phyloP scores from a whole-genome alignment of 2,888 invertebrate species.

The Pachycephus smyrnensis region DNA sequence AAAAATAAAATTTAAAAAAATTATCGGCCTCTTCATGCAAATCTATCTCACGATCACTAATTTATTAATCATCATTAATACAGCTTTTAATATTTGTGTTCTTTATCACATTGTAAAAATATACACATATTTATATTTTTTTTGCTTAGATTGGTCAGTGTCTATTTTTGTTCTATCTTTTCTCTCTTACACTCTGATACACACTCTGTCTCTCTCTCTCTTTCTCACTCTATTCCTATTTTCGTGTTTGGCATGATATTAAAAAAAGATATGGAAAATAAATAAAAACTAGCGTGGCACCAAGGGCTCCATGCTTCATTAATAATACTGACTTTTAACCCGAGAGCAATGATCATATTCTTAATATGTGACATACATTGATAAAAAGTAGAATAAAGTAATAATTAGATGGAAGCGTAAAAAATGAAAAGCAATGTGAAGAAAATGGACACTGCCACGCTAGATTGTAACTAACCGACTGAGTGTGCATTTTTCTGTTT shows the following conservation, averaged over 20 bases:
- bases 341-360: not conserved
- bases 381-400: not conserved
- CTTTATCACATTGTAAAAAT: not conserved
- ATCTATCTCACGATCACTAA: not conserved
- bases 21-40: not conserved
- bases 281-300: not conserved
- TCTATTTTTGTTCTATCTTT: slow-evolving; percentile 44
- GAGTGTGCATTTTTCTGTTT: slow-evolving; percentile 63
- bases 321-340: not conserved
- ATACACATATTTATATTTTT: slow-evolving; percentile 15
- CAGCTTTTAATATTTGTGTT: slow-evolving; percentile 37
- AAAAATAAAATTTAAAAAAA: not conserved
- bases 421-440: not conserved
- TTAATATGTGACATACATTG: not conserved
- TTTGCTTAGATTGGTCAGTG: slow-evolving; percentile 42
- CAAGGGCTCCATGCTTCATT: not conserved
- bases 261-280: not conserved
- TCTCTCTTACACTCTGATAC: not conserved
- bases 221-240: not conserved
- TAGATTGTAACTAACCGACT: slow-evolving; percentile 58
- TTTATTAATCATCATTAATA: slow-evolving; percentile 19
- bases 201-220: not conserved
- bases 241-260: not conserved
- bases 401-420: not conserved
- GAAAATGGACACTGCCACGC: slow-evolving; percentile 53